Evolutionary conservation across 2,797 vertebrate genomes (phyloP), one percentile per base, ranked within the genome.

Genomic region (Coregonus ussuriensis): DNA sequence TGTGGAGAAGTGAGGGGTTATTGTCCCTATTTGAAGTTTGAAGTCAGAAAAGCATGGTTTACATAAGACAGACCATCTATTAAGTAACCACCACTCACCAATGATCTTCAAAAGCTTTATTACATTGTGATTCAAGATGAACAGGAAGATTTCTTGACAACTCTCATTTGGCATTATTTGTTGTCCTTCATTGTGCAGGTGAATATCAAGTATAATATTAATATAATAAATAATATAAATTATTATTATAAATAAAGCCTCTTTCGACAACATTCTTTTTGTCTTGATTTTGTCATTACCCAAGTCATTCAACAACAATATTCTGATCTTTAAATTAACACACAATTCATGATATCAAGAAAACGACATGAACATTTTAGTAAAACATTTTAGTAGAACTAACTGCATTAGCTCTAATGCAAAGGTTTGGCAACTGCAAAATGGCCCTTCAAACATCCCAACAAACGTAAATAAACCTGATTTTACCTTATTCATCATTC

Each of bases 71-170:
- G 9, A 52, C n/a, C n/a, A 72, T n/a, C 35, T 18, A 37, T 18
- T 13, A 21, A 59, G 51, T 35, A 25, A 56, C 6, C 15, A 9
- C 3, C 14, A 4, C 14, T 74, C 37, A 71, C 29, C 2, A 77
- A 74, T 72, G 37, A 68, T 80, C 47, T 81, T 75, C 29, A 80
- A 81, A 85, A 51, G 79, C 73, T 89, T 83, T 87, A 87, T 79
- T 86, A 7, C 21, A 79, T 54, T 31, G 9, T 31, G 51, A 1
- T 63, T 41, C 56, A 3, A 77, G 16, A 4, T 70, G 5, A 21
- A 81, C 69, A 54, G 25, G 29, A 15, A 15, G 6, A 29, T 9
- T 53, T 72, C 6, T 33, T 62, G 56, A 62, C 56, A 62, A 62
- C 56, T 62, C 56, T 62, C 53, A 18, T 15, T n/a, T 25, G 63